phyloP scores from a whole-genome alignment of 2,797 vertebrate species.

The Vultur gryphus region DNA sequence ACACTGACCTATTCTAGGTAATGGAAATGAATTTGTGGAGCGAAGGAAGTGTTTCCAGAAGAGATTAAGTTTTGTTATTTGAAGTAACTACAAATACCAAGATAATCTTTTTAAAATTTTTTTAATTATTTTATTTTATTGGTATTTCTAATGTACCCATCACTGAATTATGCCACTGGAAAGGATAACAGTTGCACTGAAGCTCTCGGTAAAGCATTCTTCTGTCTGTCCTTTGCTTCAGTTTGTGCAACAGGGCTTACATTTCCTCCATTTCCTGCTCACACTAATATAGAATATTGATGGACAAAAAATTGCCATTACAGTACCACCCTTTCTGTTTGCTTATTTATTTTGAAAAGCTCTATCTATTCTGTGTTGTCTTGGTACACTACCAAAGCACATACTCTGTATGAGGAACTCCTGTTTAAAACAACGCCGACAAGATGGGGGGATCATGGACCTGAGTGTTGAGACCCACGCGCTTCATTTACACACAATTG shows the following conservation, averaged over 20 bases:
- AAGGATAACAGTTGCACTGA: slow-evolving; percentile 27
- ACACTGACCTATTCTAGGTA: background rate
- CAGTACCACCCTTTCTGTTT: background rate
- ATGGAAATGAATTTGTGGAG: background rate
- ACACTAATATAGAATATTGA: background rate
- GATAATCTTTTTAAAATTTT: background rate
- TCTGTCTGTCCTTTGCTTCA: background rate
- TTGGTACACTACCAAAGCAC: background rate
- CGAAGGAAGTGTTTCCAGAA: background rate
- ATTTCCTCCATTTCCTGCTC: background rate
- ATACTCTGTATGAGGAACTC: background rate
- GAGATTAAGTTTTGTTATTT: background rate
- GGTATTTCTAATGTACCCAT: background rate
- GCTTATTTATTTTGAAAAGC: slow-evolving; percentile 32
- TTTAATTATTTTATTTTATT: background rate
- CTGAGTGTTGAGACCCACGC: rapidly evolving
- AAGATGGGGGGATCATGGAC: background rate
- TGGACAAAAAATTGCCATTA: background rate
- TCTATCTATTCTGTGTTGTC: background rate
- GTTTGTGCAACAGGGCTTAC: background rate
- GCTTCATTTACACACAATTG: background rate
- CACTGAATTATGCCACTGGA: slow-evolving; percentile 41
- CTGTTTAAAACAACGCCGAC: background rate
- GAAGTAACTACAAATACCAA: background rate
- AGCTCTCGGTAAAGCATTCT: background rate